Base-by-base conservation (phyloP, 2,888 invertebrate species). In the Slavum lentiscoides region DNA sequence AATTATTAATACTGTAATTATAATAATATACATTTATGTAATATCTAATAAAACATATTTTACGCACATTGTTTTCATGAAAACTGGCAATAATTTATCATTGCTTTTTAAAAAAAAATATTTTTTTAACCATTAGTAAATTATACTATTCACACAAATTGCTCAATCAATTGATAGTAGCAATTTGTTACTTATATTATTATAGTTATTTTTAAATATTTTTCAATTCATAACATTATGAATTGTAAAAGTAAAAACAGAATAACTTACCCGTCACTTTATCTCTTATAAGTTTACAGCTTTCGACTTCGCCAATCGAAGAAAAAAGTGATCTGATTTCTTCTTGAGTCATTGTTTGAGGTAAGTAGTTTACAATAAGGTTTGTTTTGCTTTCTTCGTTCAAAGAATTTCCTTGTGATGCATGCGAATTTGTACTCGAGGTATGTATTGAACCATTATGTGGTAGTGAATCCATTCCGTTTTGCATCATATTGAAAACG, bases 301-400 rank as follows among this genome's bases (percentile, higher is more conserved):
- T 97, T 88, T 99, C 99, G 83, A 99, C 97, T 87, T 98, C 98
- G 82, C 99, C 99, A 86, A 99, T 97, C 87, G 96, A 96, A 81
- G 97, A 95, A 89, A 99, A 99, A 80, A 99, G 90, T 82, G 97
- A 96, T 83, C 98, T 91, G 84, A 99, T 98, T 88, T 98, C 98
- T 88, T 98, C 98, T 89, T 99, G 98, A 82, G 97, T 97, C 99
- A 99, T 99, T 85, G 95, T 97, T 90, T 99, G 99, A 83, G 99
- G 99, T 88, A 99, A 91, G 88, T 99, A 99, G 90, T 99, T 99
- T 86, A 99, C 98, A 88, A 99, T 99, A 85, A 99, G 92, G 89
- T 99, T 99, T 85, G 98, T 99, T 90, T 96, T 95, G 86, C 95
- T 95, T 89, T 97, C 96, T 88, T 94, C 94, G 86, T 93, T 93